Base-by-base conservation (phyloP, 2,797 vertebrate genomes). In the Aldrovandia affinis region DNA sequence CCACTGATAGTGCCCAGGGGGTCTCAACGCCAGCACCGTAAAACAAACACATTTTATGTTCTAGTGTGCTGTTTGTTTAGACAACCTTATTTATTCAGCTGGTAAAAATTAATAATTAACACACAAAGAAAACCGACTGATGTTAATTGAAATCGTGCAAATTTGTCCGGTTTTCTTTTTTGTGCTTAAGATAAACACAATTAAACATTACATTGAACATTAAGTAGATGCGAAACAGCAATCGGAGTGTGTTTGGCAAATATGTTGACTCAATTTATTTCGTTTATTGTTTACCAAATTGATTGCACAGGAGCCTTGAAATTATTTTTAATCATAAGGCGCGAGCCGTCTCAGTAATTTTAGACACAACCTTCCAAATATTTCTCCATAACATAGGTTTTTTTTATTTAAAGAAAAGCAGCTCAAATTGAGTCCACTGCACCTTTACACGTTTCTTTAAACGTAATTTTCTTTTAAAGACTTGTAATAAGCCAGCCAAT, bases 71-170 rank as follows among this genome's bases (percentile, higher is more conserved):
- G 87, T 86, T 70, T 91, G 92, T 94, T 95, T 93, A 90, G 89
- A 61, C 1, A 83, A 85, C 87, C 36, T 52, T 94, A 91, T 96
- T 95, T 95, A 94, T 91, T 89, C 95, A 96, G 95, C 95, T 96
- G 95, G 86, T 73, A 22, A 82, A 39, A 82, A 77, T 65, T 57
- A 78, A 78, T 86, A 82, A 78, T 84, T 88, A 89, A 88, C 86
- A 84, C 70, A 20, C 82, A 81, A 59, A 88, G 88, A 88, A 87
- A 87, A 87, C 28, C 83, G 86, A 80, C 52, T 57, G 86, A 73
- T 87, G 92, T 89, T 96, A 95, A 96, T 96, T 95, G 94, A 95
- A 95, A 93, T 94, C 93, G 92, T 95, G 95, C 78, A 36, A n/a
- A 94, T 94, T 93, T 81, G 91, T 91, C 70, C 89, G 89, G 92